Evolutionary conservation across 2,113 vertebrate genomes (phyloP).

Genomic region (Otolemur garnettii): DNA sequence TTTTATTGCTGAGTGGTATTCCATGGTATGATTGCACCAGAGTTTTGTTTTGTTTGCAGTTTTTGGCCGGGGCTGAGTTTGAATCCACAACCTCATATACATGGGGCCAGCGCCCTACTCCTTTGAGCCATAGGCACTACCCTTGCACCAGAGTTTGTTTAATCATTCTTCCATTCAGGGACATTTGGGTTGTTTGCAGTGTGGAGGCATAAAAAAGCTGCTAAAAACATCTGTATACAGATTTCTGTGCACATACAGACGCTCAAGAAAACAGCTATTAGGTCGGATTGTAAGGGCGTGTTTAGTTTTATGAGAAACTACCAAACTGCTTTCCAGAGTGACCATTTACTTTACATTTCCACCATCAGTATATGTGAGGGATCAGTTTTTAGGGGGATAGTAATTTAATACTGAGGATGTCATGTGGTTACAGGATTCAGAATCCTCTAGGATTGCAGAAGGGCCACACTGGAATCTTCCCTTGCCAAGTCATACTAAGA

Average conservation of each 20-base stretch:
- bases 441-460: background rate
- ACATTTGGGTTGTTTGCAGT: constrained; percentile 2
- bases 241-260: background rate
- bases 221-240: background rate
- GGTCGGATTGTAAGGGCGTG: background rate
- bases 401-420: background rate
- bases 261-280: background rate
- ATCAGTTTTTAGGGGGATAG: background rate
- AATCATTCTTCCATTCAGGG: background rate
- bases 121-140: no score
- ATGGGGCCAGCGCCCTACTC: no score
- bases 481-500: background rate
- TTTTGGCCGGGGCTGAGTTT: no score
- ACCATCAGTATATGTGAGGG: background rate
- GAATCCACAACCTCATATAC: no score
- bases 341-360: background rate
- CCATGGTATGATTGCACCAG: background rate
- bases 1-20: background rate
- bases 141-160: background rate
- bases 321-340: background rate
- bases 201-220: background rate
- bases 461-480: background rate
- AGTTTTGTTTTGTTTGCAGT: no score
- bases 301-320: constrained; percentile 6
- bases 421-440: background rate